Evolutionary conservation across 1,140 invertebrate genomes (phyloP).

Genomic region (Sogatella furcifera): DNA sequence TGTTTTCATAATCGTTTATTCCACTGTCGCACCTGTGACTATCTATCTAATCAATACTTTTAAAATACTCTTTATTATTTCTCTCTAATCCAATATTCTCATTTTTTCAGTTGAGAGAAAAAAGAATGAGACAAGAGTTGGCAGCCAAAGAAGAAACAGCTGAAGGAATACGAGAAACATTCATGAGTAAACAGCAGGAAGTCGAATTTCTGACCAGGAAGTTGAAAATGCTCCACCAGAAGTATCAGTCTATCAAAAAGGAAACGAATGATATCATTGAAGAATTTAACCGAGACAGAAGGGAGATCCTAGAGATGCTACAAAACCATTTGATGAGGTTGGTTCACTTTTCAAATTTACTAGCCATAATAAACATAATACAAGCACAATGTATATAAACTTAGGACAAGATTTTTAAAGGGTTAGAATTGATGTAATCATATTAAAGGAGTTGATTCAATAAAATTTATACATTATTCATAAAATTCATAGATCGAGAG

Average conservation of each 20-base stretch:
- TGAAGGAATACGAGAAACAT: conserved; percentile 72
- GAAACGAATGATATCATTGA: conserved; percentile 77
- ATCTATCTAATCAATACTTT: too few relatives aligned
- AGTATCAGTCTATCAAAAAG: conserved; percentile 44
- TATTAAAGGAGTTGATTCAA: too few relatives aligned
- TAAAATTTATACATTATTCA: too few relatives aligned
- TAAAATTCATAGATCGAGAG: too few relatives aligned
- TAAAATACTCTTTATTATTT: too few relatives aligned
- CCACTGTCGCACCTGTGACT: too few relatives aligned
- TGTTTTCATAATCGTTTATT: too few relatives aligned
- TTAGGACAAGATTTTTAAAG: too few relatives aligned
- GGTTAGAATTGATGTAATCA: too few relatives aligned
- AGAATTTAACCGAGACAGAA: conserved; percentile 64
- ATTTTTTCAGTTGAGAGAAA: conserved; percentile 41
- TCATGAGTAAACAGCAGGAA: conserved; percentile 78
- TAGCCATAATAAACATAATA: too few relatives aligned
- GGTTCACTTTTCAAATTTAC: too few relatives aligned
- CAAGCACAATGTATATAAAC: too few relatives aligned
- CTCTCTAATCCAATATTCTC: background rate
- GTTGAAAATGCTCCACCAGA: conserved; percentile 59
- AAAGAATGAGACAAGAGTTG: conserved; percentile 78
- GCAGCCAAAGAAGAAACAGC: conserved; percentile 83
- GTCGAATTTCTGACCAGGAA: conserved; percentile 88
- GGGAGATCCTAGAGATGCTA: conserved; percentile 62
- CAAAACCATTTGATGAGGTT: conserved; percentile 63